Percentiles rank a stretch among this genome's conserved stretches.
Conservation (phyloP, 2,797 vertebrate species). For the Stomatorhinus walkeri region DNA sequence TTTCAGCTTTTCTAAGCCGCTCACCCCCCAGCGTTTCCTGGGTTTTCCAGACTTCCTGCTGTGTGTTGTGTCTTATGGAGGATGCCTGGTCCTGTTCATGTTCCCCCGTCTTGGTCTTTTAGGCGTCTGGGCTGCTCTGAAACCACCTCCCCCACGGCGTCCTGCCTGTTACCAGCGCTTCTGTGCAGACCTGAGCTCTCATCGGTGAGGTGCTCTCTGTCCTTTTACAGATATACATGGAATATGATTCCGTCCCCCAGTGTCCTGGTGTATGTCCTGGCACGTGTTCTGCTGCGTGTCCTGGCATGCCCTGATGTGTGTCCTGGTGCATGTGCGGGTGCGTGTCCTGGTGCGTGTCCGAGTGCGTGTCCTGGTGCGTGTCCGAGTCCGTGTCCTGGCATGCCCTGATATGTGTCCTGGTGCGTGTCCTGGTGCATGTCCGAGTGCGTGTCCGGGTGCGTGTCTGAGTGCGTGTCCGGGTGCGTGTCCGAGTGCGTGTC, state of each 20-base stretch:
- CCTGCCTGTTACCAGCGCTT: background rate
- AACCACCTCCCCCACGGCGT: background rate
- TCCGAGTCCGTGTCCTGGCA: no score
- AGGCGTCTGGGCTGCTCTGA: background rate
- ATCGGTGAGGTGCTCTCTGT: background rate
- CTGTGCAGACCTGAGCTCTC: background rate
- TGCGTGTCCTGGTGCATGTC: no score
- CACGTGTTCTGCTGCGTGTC: background rate
- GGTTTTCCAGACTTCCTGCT: constrained; percentile 61
- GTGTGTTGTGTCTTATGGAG: constrained; percentile 58
- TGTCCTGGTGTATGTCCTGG: background rate
- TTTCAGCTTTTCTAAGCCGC: background rate
- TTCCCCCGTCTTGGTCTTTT: background rate
- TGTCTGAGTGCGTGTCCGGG: no score
- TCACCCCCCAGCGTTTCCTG: background rate
- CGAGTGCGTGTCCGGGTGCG: background rate
- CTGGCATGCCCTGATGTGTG: no score
- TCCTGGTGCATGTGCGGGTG: background rate
- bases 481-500: background rate
- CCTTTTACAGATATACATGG: background rate
- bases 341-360: background rate
- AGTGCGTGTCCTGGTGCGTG: background rate
- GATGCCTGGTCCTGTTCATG: constrained; percentile 24
- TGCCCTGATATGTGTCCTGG: no score
- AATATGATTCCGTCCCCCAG: background rate